Base-by-base conservation (phyloP, 2,888 invertebrate genomes). In the Trachelus stipa region DNA sequence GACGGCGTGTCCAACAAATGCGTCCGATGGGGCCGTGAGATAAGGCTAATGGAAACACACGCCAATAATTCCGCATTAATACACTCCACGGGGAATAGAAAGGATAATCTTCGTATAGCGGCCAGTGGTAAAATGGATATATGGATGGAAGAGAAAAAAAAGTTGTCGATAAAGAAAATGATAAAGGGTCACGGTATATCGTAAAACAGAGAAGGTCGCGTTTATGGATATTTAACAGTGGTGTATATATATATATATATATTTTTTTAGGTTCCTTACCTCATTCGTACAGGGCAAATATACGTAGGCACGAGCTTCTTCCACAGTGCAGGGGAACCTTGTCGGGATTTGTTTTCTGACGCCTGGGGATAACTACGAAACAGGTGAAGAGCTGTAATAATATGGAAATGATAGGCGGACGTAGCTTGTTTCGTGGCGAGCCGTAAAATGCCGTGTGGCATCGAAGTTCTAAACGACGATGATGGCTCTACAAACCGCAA, bases 21-120 rank as follows among this genome's bases (percentile, higher is more conserved):
- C 75, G 79, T 73, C 68, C 78, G 80, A 79, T 78, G 71, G 69
- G 76, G 74, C 73, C 37, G 35, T 37, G 9, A 73, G 88, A 88
- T 88, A 88, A 84, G 82, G 79, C 82, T 84, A 87, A 88, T 87
- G 87, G 85, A 87, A 87, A 85, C 85, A 85, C 87, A 83, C 83
- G 85, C 85, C 84, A 85, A 85, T 87, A 88, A 87, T 84, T 84
- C 83, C 81, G 83, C 80, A 83, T 83, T 82, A 82, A 84, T 83
- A 73, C 33, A 71, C 56, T 56, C 56, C 56, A 1, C 23, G 56
- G 56, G 56, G 56, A 56, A 56, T 56, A 56, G 56, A 56, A 56
- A 15, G 56, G 23, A 56, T 23, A 56, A 56, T 56, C 23, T 56
- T 56, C 56, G 23, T 56, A 56, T 6, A 56, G 56, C 9, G 6